Base-by-base conservation (phyloP, 1,140 invertebrate genomes). In the Dreissena rostriformis region DNA sequence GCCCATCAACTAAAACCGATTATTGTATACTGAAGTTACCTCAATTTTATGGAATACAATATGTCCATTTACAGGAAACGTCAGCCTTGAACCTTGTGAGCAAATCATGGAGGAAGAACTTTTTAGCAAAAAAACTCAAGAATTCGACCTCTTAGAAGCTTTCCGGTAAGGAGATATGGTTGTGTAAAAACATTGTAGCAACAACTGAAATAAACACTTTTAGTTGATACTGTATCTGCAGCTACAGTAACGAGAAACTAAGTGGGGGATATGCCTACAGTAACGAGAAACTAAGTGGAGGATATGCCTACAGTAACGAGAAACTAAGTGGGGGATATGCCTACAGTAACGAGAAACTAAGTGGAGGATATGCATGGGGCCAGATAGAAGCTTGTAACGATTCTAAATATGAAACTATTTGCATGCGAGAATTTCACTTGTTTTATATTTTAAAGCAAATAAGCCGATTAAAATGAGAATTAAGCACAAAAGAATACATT, bases 141-240 rank as follows among this genome's bases (percentile, higher is more conserved):
- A 81, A 66, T 81, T 81, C 65, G 79, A 81, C 26, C 53, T 81
- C 0, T 6, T 81, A 39, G 52, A 73, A 29, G 79, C 79, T 22
- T 81, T 81, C 53, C 29, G 29, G 79, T 81, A 79, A 49, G 57
- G 39, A 39, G 39, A 39, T 8, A 39, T 39, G 39, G 39, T 39
- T 8, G 39, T 5, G 39, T 39, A 8, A 39, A 39, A 39, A 61
- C 22, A n/a, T 6, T 24, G 2, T 11, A 61, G 6, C 22, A 61
- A 61, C 2, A n/a, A 61, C 22, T 61, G 2, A 6, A 61, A 61
- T 61, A 11, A 19, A 61, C 17, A 2, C 11, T 61, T 6, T 4
- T 61, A 61, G 57, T 61, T n/a, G 17, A 61, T 61, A 24, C 6
- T 61, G 17, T 61, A n/a, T 11, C 57, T 61, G 57, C 17, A 61